A percentile compares a stretch with the other conserved stretches of the same genome.
Evolutionary conservation across 2,113 vertebrate species (phyloP).

Genomic region (Monopterus albus): DNA sequence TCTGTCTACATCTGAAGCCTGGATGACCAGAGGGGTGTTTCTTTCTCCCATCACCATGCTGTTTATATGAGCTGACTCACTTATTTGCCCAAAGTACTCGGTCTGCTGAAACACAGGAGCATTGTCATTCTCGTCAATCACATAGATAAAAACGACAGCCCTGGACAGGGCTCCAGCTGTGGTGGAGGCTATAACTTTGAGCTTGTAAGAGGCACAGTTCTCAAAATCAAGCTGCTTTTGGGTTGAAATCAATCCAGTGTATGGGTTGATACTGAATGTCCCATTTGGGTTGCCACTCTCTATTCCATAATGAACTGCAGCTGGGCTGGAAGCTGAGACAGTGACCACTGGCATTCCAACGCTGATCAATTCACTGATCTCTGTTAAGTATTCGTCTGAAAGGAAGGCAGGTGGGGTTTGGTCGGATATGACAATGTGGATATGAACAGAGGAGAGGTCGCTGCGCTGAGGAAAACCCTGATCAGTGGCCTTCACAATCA

Average conservation of each 20-base stretch:
- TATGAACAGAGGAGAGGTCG: slow-evolving; percentile 85
- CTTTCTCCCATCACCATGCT: slow-evolving; percentile 90
- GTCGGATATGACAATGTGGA: slow-evolving; percentile 85
- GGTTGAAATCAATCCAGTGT: slow-evolving; percentile 89
- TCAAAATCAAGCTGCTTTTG: slow-evolving; percentile 90
- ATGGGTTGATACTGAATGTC: slow-evolving; percentile 89
- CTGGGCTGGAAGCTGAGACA: slow-evolving; percentile 84
- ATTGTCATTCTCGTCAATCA: slow-evolving; percentile 96
- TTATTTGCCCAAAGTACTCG: slow-evolving; percentile 87
- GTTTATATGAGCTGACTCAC: slow-evolving; percentile 86
- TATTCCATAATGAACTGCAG: slow-evolving; percentile 89
- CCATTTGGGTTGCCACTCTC: slow-evolving; percentile 87
- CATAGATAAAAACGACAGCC: slow-evolving; percentile 83
- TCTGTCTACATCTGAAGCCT: slow-evolving; percentile 87
- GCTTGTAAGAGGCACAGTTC: slow-evolving; percentile 84
- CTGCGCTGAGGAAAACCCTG: slow-evolving; percentile 88
- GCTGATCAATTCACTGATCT: slow-evolving; percentile 88
- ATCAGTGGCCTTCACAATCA: slow-evolving; percentile 91
- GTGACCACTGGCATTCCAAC: slow-evolving; percentile 85
- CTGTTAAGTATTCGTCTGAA: slow-evolving; percentile 87
- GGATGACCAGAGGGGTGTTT: slow-evolving; percentile 89
- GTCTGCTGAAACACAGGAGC: slow-evolving; percentile 83
- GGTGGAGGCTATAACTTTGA: slow-evolving; percentile 87
- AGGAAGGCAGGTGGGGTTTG: slow-evolving; percentile 88
- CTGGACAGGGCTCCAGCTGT: slow-evolving; percentile 83